These are phyloP conservation scores for Sinella curviseta DNA, from an alignment of 1,140 invertebrate species.

Conservation along the genomic window DNA sequence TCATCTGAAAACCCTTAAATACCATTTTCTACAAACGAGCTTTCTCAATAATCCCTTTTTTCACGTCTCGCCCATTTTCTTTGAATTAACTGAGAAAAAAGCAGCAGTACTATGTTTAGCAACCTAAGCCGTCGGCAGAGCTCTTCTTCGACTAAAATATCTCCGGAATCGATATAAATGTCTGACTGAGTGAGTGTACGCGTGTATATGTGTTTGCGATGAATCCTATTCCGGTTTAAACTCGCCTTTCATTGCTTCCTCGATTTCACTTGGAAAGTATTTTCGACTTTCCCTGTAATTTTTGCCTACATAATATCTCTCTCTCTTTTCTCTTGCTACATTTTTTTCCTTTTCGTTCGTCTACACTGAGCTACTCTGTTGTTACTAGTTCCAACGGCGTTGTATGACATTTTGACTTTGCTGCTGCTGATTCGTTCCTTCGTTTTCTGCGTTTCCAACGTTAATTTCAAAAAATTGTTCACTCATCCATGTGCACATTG, in stretches of 20 bases:
- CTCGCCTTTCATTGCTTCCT: no score
- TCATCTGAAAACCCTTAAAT: neutral
- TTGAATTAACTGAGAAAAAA: conserved; percentile 2
- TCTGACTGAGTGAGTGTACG: no score
- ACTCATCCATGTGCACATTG: conserved; percentile 14
- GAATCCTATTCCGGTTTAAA: no score
- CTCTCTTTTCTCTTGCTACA: no score
- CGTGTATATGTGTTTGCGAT: no score
- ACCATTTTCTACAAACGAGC: neutral
- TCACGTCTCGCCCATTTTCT: neutral
- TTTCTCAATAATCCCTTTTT: neutral
- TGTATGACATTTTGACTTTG: conserved; percentile 3
- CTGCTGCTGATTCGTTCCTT: neutral
- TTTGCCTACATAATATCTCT: neutral
- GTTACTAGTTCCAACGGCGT: no score
- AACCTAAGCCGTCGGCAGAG: neutral
- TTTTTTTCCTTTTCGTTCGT: no score
- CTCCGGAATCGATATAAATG: no score
- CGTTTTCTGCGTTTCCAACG: neutral
- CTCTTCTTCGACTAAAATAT: no score
- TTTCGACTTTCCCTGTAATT: neutral
- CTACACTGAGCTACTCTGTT: no score
- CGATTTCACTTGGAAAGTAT: neutral
- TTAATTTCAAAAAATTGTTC: conserved; percentile 17
- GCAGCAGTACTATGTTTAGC: neutral